Conservation (phyloP, 2,113 vertebrate genomes). For the Petromus typicus region DNA sequence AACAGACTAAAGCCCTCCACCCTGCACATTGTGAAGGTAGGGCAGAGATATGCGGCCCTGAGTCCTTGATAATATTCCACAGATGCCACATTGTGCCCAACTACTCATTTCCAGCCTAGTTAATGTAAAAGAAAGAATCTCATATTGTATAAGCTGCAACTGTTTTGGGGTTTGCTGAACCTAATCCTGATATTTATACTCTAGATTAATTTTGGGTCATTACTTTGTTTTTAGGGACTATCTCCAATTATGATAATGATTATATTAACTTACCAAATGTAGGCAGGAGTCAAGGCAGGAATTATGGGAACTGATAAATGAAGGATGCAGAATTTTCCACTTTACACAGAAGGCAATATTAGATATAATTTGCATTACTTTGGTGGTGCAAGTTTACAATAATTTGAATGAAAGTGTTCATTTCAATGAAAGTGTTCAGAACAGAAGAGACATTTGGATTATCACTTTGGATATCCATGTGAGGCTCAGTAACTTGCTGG, state of each 20-base stretch:
- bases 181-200: neutral
- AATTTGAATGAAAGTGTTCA: slow-evolving; percentile 10
- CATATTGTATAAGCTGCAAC: neutral
- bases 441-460: neutral
- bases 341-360: neutral
- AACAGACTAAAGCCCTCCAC: neutral
- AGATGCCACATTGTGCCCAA: neutral
- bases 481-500: neutral
- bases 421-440: neutral
- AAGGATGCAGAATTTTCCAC: neutral
- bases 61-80: neutral
- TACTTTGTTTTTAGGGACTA: neutral
- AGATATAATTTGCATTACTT: slow-evolving; percentile 12
- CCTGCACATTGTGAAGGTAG: neutral
- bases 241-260: neutral
- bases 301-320: neutral
- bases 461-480: neutral
- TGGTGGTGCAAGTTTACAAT: neutral
- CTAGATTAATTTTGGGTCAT: neutral
- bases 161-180: neutral
- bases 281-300: neutral
- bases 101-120: neutral
- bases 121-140: neutral
- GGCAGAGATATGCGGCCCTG: neutral
- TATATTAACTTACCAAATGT: neutral